Conservation (phyloP, 2,797 vertebrate genomes). For the Pseudotriccus pelzelni region DNA sequence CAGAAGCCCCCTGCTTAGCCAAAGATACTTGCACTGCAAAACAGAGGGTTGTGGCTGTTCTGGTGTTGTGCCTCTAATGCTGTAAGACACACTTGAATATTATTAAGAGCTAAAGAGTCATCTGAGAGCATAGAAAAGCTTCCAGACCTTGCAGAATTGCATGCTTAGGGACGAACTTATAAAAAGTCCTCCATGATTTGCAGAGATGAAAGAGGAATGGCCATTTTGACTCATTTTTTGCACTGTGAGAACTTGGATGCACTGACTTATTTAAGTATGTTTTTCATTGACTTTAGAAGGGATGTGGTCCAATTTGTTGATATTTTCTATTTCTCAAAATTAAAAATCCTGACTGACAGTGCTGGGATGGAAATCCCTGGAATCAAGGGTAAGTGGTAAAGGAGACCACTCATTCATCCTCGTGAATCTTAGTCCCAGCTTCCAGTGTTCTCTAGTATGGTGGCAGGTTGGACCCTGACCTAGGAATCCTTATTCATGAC, state of each 20-base stretch:
- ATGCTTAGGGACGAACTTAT: neutral
- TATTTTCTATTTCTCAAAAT: neutral
- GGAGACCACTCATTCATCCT: neutral
- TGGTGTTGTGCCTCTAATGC: neutral
- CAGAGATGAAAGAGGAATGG: neutral
- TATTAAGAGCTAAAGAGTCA: neutral
- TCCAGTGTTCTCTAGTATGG: rapidly evolving
- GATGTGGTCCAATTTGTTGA: neutral
- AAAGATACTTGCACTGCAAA: neutral
- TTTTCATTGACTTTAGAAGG: neutral
- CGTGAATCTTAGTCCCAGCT: neutral
- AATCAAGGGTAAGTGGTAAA: neutral
- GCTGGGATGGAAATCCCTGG: neutral
- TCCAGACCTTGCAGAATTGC: neutral
- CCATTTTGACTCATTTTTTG: neutral
- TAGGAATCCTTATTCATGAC: neutral
- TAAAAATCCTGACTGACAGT: rapidly evolving
- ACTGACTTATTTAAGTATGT: neutral
- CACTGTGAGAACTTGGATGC: neutral
- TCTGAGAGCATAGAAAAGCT: neutral
- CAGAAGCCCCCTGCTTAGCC: neutral
- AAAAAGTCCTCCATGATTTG: neutral
- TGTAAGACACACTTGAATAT: neutral
- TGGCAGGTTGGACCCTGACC: neutral
- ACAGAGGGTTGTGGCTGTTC: neutral